Evolutionary conservation across 2,113 vertebrate genomes (phyloP).

Genomic region (Sorex araneus): DNA sequence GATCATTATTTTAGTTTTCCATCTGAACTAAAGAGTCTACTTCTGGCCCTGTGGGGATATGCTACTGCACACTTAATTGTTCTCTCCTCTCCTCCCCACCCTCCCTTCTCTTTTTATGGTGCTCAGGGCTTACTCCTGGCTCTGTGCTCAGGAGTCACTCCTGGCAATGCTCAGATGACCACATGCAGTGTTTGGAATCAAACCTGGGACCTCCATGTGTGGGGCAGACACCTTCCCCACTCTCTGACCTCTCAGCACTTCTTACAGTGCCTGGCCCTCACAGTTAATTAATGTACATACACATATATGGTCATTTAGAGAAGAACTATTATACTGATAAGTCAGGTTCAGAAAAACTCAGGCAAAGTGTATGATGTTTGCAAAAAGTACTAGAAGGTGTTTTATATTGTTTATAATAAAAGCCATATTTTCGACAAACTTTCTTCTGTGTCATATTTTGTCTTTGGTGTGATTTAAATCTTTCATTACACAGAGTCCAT

Average conservation of each 20-base stretch:
- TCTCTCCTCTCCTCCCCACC: too few species aligned
- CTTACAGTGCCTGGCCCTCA: not conserved
- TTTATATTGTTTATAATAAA: constrained; percentile 80
- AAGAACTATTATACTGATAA: constrained; percentile 27
- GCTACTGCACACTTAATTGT: not conserved
- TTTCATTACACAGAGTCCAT: not conserved
- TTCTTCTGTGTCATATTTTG: constrained; percentile 25
- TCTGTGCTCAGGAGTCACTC: too few species aligned
- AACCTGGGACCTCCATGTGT: too few species aligned
- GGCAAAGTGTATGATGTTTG: constrained; percentile 31
- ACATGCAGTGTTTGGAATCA: too few species aligned
- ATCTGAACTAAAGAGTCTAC: not conserved
- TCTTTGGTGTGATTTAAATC: constrained; percentile 39
- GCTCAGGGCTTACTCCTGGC: too few species aligned
- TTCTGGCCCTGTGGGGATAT: not conserved
- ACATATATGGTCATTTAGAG: not conserved
- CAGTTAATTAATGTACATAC: too few species aligned
- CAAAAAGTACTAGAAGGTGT: constrained; percentile 30
- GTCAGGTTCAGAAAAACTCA: constrained; percentile 54
- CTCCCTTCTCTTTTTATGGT: not conserved
- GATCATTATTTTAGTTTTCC: constrained; percentile 28
- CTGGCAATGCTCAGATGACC: too few species aligned
- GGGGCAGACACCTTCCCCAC: too few species aligned
- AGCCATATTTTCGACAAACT: constrained; percentile 59
- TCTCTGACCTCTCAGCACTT: not conserved